Base-by-base conservation (phyloP, 2,888 invertebrate species). In the Seira ritae region DNA sequence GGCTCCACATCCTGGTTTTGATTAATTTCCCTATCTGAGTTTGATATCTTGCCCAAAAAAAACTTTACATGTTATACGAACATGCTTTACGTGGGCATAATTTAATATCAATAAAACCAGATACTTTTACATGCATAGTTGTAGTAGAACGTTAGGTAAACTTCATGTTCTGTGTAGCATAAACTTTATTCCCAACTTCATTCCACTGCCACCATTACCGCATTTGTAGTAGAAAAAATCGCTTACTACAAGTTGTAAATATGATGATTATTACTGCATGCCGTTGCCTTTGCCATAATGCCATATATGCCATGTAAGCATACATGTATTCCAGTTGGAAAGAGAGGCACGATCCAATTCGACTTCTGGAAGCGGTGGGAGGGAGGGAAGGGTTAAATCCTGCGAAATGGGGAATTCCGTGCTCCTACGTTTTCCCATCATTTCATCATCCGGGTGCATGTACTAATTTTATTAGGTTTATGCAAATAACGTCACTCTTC, bases 11-110 rank as follows among this genome's bases (percentile, higher is more conserved):
- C 84, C 84, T 80, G 79, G 60, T 84, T 84, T 84, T 79, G 84
- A 84, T 84, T 79, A 84, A 84, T 84, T 84, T 79, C 68, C 75
- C 71, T 84, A 84, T 84, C 84, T 80, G 50, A 70, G 75, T 71
- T 84, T 84, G 79, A 84, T 70, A 84, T 78, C 73, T 77, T 23
- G 69, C 50, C 50, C 15, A 50, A 67, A 24, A 67, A 23, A 24
- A 22, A 31, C 24, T 67, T 65, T 20, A n/a, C 31, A 4, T n/a
- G 31, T 67, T 24, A 20, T 24, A 24, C 24, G 12, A 24, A 24
- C 10, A 67, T n/a, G 1, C 60, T 15, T 3, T n/a, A 50, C 1
- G 50, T n/a, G 12, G 1, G 12, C 50, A 3, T n/a, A 50, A 3
- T 50, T 50, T 67, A 20, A 23, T 67, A 23, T 67, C 67, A 67